Evolutionary conservation across 1,140 invertebrate genomes (phyloP), one percentile per base, ranked within the genome.

Genomic region (Bombus confusus): DNA sequence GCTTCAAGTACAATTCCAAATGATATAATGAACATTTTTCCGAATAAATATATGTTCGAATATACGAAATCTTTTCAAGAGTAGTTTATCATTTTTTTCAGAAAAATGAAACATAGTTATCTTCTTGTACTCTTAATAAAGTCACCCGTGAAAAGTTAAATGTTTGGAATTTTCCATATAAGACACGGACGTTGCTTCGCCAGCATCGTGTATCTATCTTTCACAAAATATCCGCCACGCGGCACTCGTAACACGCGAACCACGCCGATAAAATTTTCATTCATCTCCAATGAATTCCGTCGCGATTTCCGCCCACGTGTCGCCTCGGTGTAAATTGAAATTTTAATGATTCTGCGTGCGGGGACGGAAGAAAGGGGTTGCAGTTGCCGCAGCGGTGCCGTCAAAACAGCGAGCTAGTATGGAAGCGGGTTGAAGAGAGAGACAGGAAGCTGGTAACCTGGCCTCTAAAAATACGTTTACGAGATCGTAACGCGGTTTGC

Each of bases 391-490:
- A 62, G 59, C 13, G 39, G 13, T 2, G 5, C 15, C 34, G 18
- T 62, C 31, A 43, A 43, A 82, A 47, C 25, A 41, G 31, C 31
- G 64, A 37, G n/a, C 34, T 8, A n/a, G 39, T 66, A 66, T 31
- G 25, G 22, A 57, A 28, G 28, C 39, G 15, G 6, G 31, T 18
- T 28, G 31, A 28, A 62, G 15, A 52, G 47, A 34, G 64, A 31
- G 28, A 13, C 57, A 59, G 37, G 25, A 68, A 66, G 41, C 25
- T 64, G 10, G 31, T 13, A 13, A n/a, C 28, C 12, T 18, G 59
- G 86, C 25, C 86, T 91, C 91, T 93, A 93, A 94, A 94, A 94
- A 94, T 93, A 93, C 88, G 83, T 93, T 93, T 93, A 93, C 92
- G 91, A 83, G 91, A 91, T 88, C 91, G 90, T 93, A 92, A 93